Evolutionary conservation across 2,888 invertebrate genomes (phyloP).

Genomic region (Lapara coniferarum): DNA sequence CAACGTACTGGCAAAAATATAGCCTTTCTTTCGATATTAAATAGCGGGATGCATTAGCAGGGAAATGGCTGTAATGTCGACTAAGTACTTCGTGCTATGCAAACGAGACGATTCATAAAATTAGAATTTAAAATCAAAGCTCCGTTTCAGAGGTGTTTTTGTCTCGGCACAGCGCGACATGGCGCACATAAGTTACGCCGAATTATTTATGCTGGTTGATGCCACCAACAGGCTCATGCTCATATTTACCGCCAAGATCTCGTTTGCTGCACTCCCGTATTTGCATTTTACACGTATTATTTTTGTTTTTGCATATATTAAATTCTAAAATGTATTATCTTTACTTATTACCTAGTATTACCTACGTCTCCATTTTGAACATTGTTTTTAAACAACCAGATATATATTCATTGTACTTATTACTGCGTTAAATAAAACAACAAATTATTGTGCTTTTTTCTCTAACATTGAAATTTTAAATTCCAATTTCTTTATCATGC

Average conservation of each 20-base stretch:
- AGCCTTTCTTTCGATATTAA: not conserved
- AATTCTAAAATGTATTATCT: not conserved
- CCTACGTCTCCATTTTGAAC: not conserved
- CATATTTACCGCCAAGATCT: constrained; percentile 68
- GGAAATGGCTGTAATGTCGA: constrained; percentile 19
- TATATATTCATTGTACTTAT: no score
- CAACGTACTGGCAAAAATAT: no score
- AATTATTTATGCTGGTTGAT: constrained; percentile 71
- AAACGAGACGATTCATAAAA: constrained; percentile 76
- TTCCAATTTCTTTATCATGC: no score
- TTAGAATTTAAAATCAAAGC: constrained; percentile 81
- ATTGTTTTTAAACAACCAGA: no score
- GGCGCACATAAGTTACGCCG: constrained; percentile 68
- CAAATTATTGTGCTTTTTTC: no score
- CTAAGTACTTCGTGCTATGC: constrained; percentile 69
- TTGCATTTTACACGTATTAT: constrained; percentile 63
- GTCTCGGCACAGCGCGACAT: constrained; percentile 59
- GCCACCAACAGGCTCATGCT: constrained; percentile 65
- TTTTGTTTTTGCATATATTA: constrained; percentile 38
- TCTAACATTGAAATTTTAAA: no score
- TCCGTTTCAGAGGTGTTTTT: constrained; percentile 73
- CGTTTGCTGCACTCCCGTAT: constrained; percentile 61
- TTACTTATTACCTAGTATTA: not conserved
- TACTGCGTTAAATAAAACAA: no score
- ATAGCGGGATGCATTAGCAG: constrained; percentile 12